Evolutionary conservation across 2,888 invertebrate species (phyloP), one percentile per base, ranked within the genome.

Genomic region (Druceiella hillmani): DNA sequence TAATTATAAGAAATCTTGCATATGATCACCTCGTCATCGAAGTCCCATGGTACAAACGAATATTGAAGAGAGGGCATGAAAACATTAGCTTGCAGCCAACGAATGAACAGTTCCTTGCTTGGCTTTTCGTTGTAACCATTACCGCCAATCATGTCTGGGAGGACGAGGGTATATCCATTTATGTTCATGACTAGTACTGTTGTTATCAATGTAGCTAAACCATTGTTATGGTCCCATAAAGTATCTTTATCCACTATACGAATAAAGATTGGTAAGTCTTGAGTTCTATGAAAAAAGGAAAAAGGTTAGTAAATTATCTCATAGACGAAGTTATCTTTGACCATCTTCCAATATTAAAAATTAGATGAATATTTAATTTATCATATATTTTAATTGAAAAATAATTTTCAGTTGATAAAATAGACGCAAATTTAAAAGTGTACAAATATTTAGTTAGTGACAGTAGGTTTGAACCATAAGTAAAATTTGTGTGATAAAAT

Each of bases 21-120:
- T 5, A 27, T 27, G 11, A 36, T 33, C 34, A 66, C 73, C 57
- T 80, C 72, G 7, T 71, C 54, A 52, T 82, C 82, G 54, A 77
- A 86, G 44, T 83, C 79, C 89, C 89, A 91, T 0, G 90, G 90
- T 1, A 78, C 76, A 40, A 78, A 79, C 1, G 89, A 88, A 52
- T 83, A 87, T 61, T 90, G 88, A 64, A 90, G 74, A 0, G 77
- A 67, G 0, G 89, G 88, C 69, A 91, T 75, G 54, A 87, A 87
- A 0, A 79, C 75, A 39, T 81, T 85, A 0, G 83, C 79, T 55
- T 87, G 82, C 29, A 85, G 66, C 89, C 89, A 90, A 52, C 89
- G 66, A 17, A 88, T 77, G 53, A 81, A 85, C 33, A 84, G 58
- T 54, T 84, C 81, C 41, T 77, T 76, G 1, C 72, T 73, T 0